These are phyloP conservation scores for Agonum fuliginosum DNA, from an alignment of 2,888 invertebrate genomes.

Conservation along the genomic window DNA sequence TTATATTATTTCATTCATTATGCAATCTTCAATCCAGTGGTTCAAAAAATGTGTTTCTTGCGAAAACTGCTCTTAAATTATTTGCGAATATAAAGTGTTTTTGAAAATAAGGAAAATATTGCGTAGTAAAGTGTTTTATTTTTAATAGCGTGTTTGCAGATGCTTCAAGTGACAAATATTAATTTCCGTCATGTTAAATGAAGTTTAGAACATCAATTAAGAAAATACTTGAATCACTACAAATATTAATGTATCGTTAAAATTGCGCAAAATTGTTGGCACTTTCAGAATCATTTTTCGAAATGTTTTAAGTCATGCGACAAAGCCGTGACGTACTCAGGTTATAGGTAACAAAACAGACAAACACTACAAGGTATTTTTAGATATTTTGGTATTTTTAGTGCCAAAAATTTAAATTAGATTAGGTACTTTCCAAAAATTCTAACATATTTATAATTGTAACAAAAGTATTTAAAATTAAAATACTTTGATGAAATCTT, in stretches of 20 bases:
- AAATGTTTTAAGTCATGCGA: constrained; percentile 46
- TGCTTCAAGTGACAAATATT: not conserved
- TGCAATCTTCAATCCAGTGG: no score
- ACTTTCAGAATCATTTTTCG: constrained; percentile 11
- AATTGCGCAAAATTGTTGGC: constrained; percentile 42
- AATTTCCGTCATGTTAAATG: constrained; percentile 4
- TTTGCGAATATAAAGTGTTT: not conserved
- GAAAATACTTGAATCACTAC: not conserved
- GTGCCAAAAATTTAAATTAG: constrained; percentile 41
- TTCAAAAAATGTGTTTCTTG: no score
- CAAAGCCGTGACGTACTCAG: constrained; percentile 40
- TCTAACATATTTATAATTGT: not conserved
- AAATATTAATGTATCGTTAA: constrained; percentile 18
- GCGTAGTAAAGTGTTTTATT: not conserved
- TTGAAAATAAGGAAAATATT: not conserved
- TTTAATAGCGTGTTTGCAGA: not conserved
- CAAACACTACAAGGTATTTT: constrained; percentile 22
- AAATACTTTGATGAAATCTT: not conserved
- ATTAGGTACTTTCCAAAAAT: not conserved
- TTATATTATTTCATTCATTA: no score
- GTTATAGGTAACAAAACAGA: constrained; percentile 37
- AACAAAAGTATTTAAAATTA: not conserved
- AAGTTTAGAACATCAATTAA: constrained; percentile 13
- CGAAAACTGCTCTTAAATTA: no score
- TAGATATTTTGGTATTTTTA: constrained; percentile 38